A percentile compares a stretch with the other conserved stretches of the same genome.
Conservation (phyloP, 2,888 invertebrate genomes). For the Ariolimax columbianus region DNA sequence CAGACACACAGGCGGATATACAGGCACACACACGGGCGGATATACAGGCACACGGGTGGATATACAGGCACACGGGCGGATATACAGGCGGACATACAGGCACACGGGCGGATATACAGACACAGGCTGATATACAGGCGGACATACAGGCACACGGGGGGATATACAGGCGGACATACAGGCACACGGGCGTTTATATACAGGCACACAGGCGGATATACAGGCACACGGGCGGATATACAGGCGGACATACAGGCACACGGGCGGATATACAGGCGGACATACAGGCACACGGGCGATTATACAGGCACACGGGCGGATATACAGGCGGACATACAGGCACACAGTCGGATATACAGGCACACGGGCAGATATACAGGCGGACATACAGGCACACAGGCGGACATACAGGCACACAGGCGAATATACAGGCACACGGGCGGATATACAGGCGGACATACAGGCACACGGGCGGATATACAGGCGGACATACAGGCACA, state of each 20-base stretch:
- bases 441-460: neutral
- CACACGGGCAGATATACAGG: constrained; percentile 85
- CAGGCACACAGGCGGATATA: neutral
- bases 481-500: too few relatives aligned
- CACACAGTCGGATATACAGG: neutral
- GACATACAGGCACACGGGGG: neutral
- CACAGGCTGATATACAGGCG: neutral
- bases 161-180: neutral
- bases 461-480: constrained; percentile 91
- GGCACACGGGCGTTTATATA: too few relatives aligned
- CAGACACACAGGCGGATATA: neutral
- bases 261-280: neutral
- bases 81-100: too few relatives aligned
- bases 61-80: neutral
- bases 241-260: neutral
- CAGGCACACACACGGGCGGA: neutral
- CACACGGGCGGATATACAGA: neutral
- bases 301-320: neutral
- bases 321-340: neutral
- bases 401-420: neutral
- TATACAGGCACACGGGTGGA: neutral
- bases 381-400: constrained; percentile 85
- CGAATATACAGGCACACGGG: too few relatives aligned
- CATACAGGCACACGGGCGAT: neutral
- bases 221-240: neutral